phyloP scores from a whole-genome alignment of 2,113 vertebrate species.

The Epinephelus fuscoguttatus region DNA sequence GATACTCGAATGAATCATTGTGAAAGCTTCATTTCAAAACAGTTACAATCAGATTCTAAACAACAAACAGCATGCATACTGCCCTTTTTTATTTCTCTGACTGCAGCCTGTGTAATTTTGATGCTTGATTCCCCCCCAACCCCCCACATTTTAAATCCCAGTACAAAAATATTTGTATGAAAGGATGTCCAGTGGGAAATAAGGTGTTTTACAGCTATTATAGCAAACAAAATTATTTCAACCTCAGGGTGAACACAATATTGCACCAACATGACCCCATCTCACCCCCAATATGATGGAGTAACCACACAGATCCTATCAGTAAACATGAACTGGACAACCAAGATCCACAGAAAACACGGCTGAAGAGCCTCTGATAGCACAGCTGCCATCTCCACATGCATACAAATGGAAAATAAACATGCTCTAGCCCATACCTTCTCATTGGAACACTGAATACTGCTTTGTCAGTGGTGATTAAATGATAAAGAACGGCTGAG shows the following conservation, averaged over 20 bases:
- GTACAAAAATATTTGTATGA: conserved; percentile 79
- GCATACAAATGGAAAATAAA: conserved; percentile 64
- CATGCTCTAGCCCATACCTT: neutral
- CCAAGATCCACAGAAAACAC: conserved; percentile 50
- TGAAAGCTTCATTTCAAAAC: conserved; percentile 3
- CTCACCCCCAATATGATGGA: conserved; percentile 76
- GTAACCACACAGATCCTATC: conserved; percentile 79
- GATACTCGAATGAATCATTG: neutral
- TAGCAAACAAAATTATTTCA: conserved; percentile 85
- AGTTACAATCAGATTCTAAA: conserved; percentile 22
- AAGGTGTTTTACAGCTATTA: conserved; percentile 85
- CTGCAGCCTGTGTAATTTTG: conserved; percentile 51
- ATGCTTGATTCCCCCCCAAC: conserved; percentile 6
- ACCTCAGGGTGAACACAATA: conserved; percentile 83
- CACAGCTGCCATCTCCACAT: conserved; percentile 54
- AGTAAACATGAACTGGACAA: conserved; percentile 78
- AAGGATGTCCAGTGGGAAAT: conserved; percentile 82
- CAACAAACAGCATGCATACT: neutral
- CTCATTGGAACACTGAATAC: conserved; percentile 37
- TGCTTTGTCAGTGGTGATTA: conserved; percentile 38
- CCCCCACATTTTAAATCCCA: conserved; percentile 70
- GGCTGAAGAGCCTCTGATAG: conserved; percentile 63
- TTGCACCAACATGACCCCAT: conserved; percentile 80
- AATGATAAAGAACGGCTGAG: conserved; percentile 26
- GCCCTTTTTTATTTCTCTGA: conserved; percentile 21